Conservation (phyloP, 2,797 vertebrate species). For the Enteromius treurensis region DNA sequence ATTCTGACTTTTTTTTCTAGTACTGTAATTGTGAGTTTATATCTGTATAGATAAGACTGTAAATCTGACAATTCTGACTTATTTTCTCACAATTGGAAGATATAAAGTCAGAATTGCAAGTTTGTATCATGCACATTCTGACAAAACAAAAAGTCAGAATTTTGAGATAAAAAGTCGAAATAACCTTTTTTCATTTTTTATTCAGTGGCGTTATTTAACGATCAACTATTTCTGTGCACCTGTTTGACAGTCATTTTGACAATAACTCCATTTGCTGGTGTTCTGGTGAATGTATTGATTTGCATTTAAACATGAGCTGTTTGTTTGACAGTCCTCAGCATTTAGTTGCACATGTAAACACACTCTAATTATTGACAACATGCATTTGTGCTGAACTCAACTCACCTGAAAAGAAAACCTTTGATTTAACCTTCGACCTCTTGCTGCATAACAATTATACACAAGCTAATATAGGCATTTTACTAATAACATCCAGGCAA, state of each 20-base stretch:
- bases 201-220: not conserved
- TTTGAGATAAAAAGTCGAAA: too few species aligned
- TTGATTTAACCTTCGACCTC: not conserved
- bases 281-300: not conserved
- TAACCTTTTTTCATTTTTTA: not conserved
- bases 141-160: too few species aligned
- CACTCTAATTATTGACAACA: not conserved
- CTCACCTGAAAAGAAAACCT: not conserved
- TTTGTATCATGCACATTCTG: too few species aligned
- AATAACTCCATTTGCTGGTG: not conserved
- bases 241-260: not conserved
- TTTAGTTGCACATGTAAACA: not conserved
- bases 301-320: not conserved
- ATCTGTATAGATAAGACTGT: too few species aligned
- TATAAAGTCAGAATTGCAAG: too few species aligned
- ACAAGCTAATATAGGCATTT: not conserved
- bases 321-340: not conserved
- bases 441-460: not conserved
- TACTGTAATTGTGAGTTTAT: too few species aligned
- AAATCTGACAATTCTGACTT: too few species aligned
- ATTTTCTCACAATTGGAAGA: too few species aligned
- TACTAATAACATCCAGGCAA: not conserved
- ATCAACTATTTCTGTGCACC: not conserved
- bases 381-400: not conserved
- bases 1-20: too few species aligned